Conservation (phyloP, 2,797 vertebrate species). For the Alauda arvensis region DNA sequence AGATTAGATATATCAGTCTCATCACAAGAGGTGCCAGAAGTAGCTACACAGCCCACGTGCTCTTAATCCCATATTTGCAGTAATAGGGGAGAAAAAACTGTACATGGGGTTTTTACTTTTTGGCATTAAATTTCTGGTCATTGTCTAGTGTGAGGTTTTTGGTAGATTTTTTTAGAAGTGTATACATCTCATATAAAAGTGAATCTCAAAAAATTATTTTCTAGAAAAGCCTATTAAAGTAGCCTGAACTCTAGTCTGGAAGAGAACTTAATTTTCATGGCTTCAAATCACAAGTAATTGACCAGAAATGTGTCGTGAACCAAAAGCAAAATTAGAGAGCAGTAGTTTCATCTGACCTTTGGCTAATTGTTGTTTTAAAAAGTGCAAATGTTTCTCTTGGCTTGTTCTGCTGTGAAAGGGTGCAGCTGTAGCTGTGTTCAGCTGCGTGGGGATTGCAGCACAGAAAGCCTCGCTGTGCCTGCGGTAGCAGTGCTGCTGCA, state of each 20-base stretch:
- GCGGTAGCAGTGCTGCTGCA: slow-evolving; percentile 22
- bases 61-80: background rate
- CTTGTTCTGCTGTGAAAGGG: slow-evolving; percentile 27
- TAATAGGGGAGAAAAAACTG: background rate
- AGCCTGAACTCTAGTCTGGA: background rate
- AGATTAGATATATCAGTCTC: background rate
- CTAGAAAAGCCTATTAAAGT: background rate
- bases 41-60: background rate
- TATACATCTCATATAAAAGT: background rate
- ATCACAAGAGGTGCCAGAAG: background rate
- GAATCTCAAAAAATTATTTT: background rate
- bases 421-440: slow-evolving; percentile 47
- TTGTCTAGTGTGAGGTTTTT: background rate
- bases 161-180: background rate
- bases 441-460: slow-evolving; percentile 32
- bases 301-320: background rate
- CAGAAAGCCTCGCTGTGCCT: slow-evolving; percentile 57
- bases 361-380: background rate
- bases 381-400: background rate
- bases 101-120: background rate
- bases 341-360: background rate
- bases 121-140: background rate
- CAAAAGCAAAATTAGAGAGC: background rate
- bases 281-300: background rate
- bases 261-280: background rate